Percentiles rank a stretch among this genome's conserved stretches.
phyloP scores from a whole-genome alignment of 1,140 invertebrate species.

The Ostrea edulis region DNA sequence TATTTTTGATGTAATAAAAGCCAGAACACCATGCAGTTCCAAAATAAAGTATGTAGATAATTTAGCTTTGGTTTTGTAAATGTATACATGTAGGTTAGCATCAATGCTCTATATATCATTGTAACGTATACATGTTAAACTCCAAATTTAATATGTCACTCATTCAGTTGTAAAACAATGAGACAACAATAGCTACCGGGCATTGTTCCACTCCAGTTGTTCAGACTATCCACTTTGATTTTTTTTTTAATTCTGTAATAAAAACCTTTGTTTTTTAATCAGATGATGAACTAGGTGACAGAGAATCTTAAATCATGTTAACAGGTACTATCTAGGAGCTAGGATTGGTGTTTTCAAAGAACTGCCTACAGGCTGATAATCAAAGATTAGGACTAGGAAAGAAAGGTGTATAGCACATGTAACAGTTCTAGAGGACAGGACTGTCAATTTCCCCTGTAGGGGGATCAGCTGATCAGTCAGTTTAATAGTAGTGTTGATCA shows the following conservation, averaged over 20 bases:
- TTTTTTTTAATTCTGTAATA: not conserved
- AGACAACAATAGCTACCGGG: not conserved
- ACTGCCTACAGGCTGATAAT: not conserved
- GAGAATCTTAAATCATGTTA: not conserved
- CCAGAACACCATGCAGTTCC: no score
- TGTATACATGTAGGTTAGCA: not conserved
- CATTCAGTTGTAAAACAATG: not conserved
- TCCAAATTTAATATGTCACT: not conserved
- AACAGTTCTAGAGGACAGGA: constrained; percentile 14
- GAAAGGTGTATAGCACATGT: constrained; percentile 9
- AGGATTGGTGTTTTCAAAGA: not conserved
- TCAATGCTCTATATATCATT: not conserved
- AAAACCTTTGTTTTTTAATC: not conserved
- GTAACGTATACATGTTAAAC: not conserved
- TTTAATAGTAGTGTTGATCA: constrained; percentile 13
- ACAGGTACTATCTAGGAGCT: not conserved
- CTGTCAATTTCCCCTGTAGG: not conserved
- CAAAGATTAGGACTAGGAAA: not conserved
- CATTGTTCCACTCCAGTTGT: not conserved
- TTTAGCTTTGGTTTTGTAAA: no score
- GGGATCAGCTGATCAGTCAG: not conserved
- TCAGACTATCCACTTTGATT: not conserved
- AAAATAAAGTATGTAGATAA: no score
- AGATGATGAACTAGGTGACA: not conserved
- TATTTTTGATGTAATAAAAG: no score